These are phyloP conservation scores for Syndactyla subalaris DNA, from an alignment of 2,797 vertebrate genomes.

Conservation along the genomic window DNA sequence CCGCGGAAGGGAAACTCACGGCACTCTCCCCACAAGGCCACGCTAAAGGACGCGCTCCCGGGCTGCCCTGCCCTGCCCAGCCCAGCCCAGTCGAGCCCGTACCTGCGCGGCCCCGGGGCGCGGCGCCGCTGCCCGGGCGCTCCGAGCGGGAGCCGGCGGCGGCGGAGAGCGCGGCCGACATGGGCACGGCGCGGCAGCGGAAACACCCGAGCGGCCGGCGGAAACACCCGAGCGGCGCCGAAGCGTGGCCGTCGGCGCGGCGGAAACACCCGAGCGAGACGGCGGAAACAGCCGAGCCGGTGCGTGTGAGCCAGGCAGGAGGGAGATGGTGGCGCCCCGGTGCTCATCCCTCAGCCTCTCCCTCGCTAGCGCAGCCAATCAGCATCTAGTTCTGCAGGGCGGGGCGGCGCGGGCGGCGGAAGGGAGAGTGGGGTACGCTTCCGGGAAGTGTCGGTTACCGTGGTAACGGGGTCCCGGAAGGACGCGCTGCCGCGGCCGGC, in stretches of 20 bases:
- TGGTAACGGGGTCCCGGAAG: constrained; percentile 62
- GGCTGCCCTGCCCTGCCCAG: not conserved
- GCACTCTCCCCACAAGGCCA: not conserved
- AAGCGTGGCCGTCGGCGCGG: not conserved
- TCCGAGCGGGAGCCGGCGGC: not conserved
- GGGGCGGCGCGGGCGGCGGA: not conserved
- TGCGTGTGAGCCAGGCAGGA: not conserved
- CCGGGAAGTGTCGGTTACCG: constrained; percentile 76
- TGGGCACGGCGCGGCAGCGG: constrained; percentile 23
- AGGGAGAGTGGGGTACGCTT: not conserved
- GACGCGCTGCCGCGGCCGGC: constrained; percentile 36
- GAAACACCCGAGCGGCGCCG: constrained; percentile 51
- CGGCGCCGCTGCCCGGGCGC: not conserved
- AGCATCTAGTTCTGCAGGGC: not conserved
- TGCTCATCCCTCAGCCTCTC: not conserved
- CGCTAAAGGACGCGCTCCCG: too few species aligned
- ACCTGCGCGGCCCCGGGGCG: not conserved
- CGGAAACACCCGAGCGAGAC: too few species aligned
- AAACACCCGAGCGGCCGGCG: not conserved
- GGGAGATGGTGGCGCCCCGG: not conserved
- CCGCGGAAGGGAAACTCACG: not conserved
- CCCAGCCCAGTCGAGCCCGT: not conserved
- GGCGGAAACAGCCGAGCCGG: constrained; percentile 37
- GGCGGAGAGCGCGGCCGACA: constrained; percentile 37
- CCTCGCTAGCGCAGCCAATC: not conserved